Conservation (phyloP, 2,113 vertebrate species). For the Delphinapterus leucas region DNA sequence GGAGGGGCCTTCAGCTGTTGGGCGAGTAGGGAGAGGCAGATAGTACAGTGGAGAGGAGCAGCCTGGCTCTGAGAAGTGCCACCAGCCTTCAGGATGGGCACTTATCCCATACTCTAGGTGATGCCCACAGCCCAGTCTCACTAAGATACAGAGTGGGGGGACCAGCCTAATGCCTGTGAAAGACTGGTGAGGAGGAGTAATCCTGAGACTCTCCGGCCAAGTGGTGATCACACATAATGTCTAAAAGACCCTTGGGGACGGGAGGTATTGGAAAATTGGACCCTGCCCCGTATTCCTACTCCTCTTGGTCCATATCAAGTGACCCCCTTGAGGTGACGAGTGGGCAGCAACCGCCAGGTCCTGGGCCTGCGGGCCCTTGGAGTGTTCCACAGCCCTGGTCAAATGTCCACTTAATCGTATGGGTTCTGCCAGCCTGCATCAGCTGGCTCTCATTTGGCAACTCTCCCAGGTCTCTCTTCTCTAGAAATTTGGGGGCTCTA, state of each 20-base stretch:
- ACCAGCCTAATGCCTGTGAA: neutral
- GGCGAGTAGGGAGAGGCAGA: neutral
- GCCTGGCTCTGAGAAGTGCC: neutral
- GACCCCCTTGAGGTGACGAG: neutral
- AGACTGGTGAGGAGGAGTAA: neutral
- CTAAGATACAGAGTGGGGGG: neutral
- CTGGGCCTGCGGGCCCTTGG: conserved; percentile 4
- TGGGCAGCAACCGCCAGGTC: neutral
- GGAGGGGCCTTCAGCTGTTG: neutral
- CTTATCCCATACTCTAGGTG: neutral
- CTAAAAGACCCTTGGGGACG: neutral
- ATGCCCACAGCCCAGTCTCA: neutral
- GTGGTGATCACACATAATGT: neutral
- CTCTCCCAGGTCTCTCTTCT: neutral
- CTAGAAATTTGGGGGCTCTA: neutral
- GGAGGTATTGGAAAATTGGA: neutral
- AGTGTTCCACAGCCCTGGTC: neutral
- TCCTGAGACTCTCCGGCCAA: neutral
- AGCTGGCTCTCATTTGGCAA: conserved; percentile 46
- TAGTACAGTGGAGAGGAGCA: neutral
- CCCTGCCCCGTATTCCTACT: neutral
- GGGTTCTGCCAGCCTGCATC: neutral
- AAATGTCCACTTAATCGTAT: neutral
- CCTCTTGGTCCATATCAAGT: neutral
- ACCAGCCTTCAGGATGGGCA: neutral